These are phyloP conservation scores for Eristalis pertinax DNA, from an alignment of 2,888 invertebrate genomes.

Conservation along the genomic window DNA sequence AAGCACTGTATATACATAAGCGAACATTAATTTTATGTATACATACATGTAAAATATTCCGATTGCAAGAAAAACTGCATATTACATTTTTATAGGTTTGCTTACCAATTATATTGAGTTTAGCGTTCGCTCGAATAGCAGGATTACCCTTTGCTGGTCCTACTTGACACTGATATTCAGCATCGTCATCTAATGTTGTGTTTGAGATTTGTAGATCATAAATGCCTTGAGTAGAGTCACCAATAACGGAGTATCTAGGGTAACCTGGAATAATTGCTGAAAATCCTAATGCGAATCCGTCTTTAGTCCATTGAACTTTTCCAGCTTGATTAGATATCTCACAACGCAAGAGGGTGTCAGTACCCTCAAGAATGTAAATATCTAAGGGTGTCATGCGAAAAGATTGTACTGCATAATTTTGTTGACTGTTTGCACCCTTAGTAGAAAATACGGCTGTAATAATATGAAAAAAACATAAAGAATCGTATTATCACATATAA, in stretches of 20 bases:
- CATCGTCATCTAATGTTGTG: conserved; percentile 95
- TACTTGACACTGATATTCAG: conserved; percentile 98
- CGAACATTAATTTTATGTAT: no score
- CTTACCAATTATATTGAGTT: conserved; percentile 95
- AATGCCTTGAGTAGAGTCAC: conserved; percentile 90
- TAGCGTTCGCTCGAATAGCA: conserved; percentile 92
- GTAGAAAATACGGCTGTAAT: conserved; percentile 74
- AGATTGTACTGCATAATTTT: conserved; percentile 86
- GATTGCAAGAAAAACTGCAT: no score
- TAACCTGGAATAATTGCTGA: conserved; percentile 90
- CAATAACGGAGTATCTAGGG: conserved; percentile 93
- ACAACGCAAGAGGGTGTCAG: conserved; percentile 91
- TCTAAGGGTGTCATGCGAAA: conserved; percentile 90
- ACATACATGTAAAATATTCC: no score
- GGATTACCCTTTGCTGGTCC: conserved; percentile 91
- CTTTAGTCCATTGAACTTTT: conserved; percentile 96
- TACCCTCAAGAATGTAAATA: conserved; percentile 90
- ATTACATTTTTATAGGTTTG: conserved; percentile 75
- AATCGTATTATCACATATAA: neutral
- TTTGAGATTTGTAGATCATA: conserved; percentile 95
- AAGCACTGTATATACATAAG: neutral
- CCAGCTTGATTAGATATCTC: conserved; percentile 92
- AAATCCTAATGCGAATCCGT: conserved; percentile 94
- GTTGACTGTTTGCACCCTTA: conserved; percentile 56
- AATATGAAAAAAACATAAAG: neutral